These are phyloP conservation scores for Peromyscus aztecus DNA, from an alignment of 2,797 vertebrate species.

Conservation along the genomic window DNA sequence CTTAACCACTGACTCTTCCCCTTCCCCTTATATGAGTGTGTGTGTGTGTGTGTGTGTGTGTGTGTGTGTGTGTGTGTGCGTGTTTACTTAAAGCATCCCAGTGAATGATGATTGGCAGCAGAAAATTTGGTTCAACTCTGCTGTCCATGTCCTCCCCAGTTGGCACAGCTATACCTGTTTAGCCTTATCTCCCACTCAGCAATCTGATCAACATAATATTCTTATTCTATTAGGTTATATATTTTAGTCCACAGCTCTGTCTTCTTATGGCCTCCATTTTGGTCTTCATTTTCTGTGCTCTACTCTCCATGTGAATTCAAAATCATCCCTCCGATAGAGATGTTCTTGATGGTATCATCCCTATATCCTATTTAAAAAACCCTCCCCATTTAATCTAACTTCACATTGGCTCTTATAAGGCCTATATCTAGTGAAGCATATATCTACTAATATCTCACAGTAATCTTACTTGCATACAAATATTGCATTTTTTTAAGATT, in stretches of 20 bases:
- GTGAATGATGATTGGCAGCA: background rate
- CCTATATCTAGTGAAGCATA: background rate
- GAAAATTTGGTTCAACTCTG: constrained; percentile 34
- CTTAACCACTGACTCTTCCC: background rate
- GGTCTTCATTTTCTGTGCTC: background rate
- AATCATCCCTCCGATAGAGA: background rate
- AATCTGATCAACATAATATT: background rate
- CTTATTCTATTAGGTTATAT: background rate
- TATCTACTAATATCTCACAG: background rate
- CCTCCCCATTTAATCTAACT: background rate
- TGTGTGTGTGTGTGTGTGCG: no score
- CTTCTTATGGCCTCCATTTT: background rate
- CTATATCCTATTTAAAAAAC: background rate
- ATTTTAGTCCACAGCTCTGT: background rate
- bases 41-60: no score
- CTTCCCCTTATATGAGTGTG: no score
- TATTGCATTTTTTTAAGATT: background rate
- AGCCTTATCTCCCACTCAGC: background rate
- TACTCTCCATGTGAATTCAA: background rate
- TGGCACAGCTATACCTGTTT: background rate
- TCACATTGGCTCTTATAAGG: background rate
- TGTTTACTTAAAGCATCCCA: background rate
- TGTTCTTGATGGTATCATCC: background rate
- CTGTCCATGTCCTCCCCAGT: background rate
- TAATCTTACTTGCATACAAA: background rate